phyloP scores from a whole-genome alignment of 2,888 invertebrate species.

The Acanthosepion esculentum region DNA sequence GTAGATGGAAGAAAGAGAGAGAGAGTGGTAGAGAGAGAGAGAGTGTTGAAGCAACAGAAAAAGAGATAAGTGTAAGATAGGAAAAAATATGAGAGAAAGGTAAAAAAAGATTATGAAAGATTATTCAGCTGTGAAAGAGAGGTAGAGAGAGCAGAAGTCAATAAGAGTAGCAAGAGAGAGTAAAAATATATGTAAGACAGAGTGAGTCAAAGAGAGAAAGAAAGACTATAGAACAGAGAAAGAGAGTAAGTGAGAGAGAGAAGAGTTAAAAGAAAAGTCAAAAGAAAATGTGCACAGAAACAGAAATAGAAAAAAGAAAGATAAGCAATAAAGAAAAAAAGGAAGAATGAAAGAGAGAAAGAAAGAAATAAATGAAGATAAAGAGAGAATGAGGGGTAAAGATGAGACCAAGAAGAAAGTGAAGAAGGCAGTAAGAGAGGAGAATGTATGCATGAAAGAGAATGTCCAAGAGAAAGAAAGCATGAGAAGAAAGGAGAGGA shows the following conservation, averaged over 20 bases:
- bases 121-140: no score
- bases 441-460: not conserved
- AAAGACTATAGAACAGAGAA: not conserved
- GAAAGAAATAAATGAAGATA: not conserved
- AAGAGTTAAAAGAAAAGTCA: not conserved
- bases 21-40: no score
- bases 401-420: not conserved
- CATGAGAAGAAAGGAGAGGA: no score
- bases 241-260: not conserved
- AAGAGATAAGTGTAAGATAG: no score
- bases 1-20: no score
- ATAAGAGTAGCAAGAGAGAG: no score
- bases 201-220: not conserved
- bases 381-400: not conserved
- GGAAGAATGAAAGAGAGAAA: not conserved
- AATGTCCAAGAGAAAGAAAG: no score
- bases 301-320: rapidly evolving
- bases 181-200: no score
- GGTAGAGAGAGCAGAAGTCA: no score
- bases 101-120: no score
- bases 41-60: no score
- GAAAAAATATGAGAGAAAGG: no score
- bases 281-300: not conserved
- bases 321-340: not conserved
- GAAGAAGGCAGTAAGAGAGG: not conserved